A percentile compares a stretch with the other conserved stretches of the same genome.
Conservation (phyloP, 2,888 invertebrate species). For the Pterostichus madidus region DNA sequence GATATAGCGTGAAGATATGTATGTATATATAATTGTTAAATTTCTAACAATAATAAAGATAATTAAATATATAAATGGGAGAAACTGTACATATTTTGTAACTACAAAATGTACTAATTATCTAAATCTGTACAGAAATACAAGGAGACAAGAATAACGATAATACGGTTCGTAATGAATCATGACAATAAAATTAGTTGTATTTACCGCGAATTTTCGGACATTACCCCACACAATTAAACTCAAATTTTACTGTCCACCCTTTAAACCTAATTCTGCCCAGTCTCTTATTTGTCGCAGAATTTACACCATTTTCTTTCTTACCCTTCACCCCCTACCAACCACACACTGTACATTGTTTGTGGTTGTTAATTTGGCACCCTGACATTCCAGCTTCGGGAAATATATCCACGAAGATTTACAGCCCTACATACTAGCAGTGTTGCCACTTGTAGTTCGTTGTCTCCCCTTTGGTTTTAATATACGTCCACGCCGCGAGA, state of each 20-base stretch:
- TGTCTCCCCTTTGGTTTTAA: background rate
- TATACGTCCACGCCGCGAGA: background rate
- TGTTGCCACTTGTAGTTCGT: background rate
- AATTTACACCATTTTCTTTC: conserved; percentile 36
- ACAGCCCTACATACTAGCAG: background rate
- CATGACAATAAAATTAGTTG: background rate
- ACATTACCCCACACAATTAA: conserved; percentile 5
- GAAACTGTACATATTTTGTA: too few species aligned
- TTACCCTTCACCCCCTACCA: background rate
- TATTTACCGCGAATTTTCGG: background rate
- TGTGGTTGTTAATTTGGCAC: conserved; percentile 35
- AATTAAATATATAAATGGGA: too few species aligned
- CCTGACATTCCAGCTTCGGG: conserved; percentile 25
- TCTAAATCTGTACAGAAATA: too few species aligned
- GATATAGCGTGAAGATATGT: too few species aligned
- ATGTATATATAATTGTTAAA: too few species aligned
- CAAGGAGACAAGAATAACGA: too few species aligned
- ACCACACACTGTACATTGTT: conserved; percentile 10
- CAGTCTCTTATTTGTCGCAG: background rate
- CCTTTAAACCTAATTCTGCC: background rate
- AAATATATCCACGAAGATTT: conserved; percentile 20
- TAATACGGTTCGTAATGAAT: too few species aligned
- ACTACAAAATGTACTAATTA: too few species aligned
- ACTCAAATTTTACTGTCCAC: conserved; percentile 2
- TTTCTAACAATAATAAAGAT: too few species aligned